These are phyloP conservation scores for Amblyopsis hoosieri DNA, from an alignment of 2,797 vertebrate genomes.

Conservation along the genomic window DNA sequence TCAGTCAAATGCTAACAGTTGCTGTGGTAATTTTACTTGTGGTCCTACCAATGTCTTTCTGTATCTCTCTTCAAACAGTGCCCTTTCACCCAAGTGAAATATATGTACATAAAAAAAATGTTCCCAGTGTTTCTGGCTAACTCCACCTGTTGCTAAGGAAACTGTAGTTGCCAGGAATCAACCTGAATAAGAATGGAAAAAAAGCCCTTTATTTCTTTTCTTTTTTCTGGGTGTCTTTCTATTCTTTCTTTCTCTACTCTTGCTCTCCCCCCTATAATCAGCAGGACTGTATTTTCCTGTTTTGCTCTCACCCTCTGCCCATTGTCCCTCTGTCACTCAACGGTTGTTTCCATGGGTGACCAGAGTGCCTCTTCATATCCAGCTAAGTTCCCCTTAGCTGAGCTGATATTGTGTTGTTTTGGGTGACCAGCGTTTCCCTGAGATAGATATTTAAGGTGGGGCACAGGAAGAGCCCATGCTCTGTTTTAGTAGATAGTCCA, in stretches of 20 bases:
- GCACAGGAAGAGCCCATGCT: conserved; percentile 24
- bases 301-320: conserved; percentile 43
- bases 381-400: conserved; percentile 4
- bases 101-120: too few species aligned
- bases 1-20: conserved; percentile 37
- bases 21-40: conserved; percentile 46
- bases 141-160: too few species aligned
- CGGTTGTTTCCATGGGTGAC: conserved; percentile 24
- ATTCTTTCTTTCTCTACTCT: neutral
- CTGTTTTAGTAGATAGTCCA: conserved; percentile 6
- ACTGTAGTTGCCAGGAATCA: too few species aligned
- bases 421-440: conserved; percentile 6
- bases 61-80: neutral
- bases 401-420: conserved; percentile 33
- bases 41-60: conserved; percentile 9
- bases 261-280: conserved; percentile 31
- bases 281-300: conserved; percentile 59
- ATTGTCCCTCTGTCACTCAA: conserved; percentile 58
- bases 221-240: neutral
- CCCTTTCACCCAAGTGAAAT: neutral
- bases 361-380: neutral
- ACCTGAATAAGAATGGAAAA: too few species aligned
- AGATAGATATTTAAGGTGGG: conserved; percentile 14
- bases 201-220: too few species aligned
- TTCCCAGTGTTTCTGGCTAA: too few species aligned